Evolutionary conservation across 2,797 vertebrate species (phyloP).

Genomic region (Girardinus metallicus): DNA sequence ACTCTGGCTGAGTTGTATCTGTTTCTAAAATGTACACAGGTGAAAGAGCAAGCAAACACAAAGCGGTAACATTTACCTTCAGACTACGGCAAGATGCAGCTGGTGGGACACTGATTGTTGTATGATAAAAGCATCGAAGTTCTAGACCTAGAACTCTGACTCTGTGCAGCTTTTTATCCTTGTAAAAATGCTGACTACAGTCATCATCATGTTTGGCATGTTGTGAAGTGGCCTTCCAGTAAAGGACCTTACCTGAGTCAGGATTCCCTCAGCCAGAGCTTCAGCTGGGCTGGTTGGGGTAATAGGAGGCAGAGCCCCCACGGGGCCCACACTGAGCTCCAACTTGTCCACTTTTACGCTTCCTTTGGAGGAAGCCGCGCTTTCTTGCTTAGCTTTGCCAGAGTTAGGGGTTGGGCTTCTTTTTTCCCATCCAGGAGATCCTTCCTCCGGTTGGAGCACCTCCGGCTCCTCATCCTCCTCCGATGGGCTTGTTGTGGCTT

Average conservation of each 20-base stretch:
- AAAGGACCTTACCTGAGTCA: conserved; percentile 89
- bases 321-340: conserved; percentile 85
- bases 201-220: conserved; percentile 63
- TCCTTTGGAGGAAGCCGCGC: conserved; percentile 56
- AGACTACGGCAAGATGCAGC: conserved; percentile 67
- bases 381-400: conserved; percentile 60
- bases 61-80: conserved; percentile 61
- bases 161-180: conserved; percentile 72
- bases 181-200: conserved; percentile 70
- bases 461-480: conserved; percentile 85
- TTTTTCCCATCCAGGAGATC: conserved; percentile 72
- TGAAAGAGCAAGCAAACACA: conserved; percentile 60
- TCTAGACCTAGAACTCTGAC: conserved; percentile 70
- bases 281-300: conserved; percentile 94
- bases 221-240: conserved; percentile 33
- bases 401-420: conserved; percentile 54
- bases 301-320: conserved; percentile 82
- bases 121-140: conserved; percentile 56
- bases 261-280: conserved; percentile 92
- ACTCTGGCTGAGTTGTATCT: conserved; percentile 41
- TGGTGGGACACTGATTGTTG: conserved; percentile 54
- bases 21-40: conserved; percentile 52
- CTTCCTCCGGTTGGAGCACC: conserved; percentile 71
- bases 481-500: conserved; percentile 88
- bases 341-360: conserved; percentile 83